A percentile compares a stretch with the other conserved stretches of the same genome.
phyloP scores from a whole-genome alignment of 2,888 invertebrate genomes.

The Limnephilus auricula region DNA sequence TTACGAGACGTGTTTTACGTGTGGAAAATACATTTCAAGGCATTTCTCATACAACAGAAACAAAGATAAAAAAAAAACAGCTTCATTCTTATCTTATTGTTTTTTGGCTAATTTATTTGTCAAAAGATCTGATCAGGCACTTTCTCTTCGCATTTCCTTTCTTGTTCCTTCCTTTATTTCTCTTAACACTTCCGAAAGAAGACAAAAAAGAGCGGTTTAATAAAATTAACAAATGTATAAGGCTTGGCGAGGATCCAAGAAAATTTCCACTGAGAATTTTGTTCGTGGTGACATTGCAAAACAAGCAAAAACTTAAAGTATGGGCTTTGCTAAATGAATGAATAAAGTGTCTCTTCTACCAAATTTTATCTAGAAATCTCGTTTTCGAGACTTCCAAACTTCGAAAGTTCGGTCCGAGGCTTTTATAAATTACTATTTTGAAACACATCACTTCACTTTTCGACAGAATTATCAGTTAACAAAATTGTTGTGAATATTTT shows the following conservation, averaged over 20 bases:
- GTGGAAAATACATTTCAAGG: not conserved
- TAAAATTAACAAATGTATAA: slow-evolving; percentile 2
- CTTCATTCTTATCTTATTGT: not conserved
- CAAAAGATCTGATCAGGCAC: not conserved
- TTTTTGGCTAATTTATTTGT: not conserved
- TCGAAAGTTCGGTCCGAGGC: not conserved
- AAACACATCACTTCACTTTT: not conserved
- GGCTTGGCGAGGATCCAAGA: not conserved
- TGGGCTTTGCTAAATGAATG: not conserved
- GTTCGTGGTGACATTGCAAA: not conserved
- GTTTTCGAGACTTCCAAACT: not conserved
- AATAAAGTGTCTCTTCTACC: not conserved
- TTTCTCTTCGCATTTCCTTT: not conserved
- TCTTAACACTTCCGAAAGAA: not conserved
- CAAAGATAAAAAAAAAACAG: not conserved
- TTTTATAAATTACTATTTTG: not conserved
- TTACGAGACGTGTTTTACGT: not conserved
- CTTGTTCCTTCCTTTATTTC: not conserved
- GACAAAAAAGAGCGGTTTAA: not conserved
- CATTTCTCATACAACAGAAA: not conserved
- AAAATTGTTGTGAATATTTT: not conserved
- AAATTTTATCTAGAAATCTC: not conserved
- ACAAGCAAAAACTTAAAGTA: not conserved
- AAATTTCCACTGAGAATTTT: not conserved
- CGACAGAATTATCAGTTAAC: not conserved